Evolutionary conservation across 2,797 vertebrate species (phyloP).

Genomic region (Knipowitschia caucasica): DNA sequence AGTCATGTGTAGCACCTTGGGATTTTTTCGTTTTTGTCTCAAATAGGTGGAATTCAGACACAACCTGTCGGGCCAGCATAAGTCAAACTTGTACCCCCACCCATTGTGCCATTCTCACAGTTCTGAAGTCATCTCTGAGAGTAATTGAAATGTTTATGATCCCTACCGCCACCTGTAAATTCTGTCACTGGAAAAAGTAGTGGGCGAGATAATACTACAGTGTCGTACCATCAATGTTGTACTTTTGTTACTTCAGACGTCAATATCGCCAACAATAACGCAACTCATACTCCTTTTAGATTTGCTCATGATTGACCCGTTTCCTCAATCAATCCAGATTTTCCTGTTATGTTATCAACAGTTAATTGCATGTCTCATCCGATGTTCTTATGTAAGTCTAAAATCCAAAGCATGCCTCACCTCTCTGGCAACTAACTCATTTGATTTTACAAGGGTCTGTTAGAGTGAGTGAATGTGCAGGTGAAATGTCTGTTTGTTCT

Average conservation of each 20-base stretch:
- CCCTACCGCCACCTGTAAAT: too few relatives aligned
- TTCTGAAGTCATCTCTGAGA: background rate
- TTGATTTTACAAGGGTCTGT: constrained; percentile 3
- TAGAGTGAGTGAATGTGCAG: background rate
- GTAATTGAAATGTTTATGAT: background rate
- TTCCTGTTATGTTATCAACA: constrained; percentile 1
- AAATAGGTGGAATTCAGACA: constrained; percentile 60
- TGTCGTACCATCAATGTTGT: constrained; percentile 14
- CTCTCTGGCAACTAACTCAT: background rate
- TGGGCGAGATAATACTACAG: too few relatives aligned
- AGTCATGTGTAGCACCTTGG: constrained; percentile 54
- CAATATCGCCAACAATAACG: constrained; percentile 3
- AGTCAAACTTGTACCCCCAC: background rate
- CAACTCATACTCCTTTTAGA: constrained; percentile 23
- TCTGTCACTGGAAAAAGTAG: too few relatives aligned
- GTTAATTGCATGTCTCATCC: background rate
- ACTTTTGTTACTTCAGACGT: constrained; percentile 11
- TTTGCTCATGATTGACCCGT: background rate
- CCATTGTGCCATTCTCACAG: constrained; percentile 4
- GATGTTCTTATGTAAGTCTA: constrained; percentile 1
- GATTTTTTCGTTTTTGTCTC: constrained; percentile 60
- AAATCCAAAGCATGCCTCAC: background rate
- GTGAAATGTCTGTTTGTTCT: too few relatives aligned
- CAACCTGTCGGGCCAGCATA: constrained; percentile 52
- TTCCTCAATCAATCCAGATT: constrained; percentile 19